Percentiles rank a stretch among this genome's conserved stretches.
Evolutionary conservation across 2,113 vertebrate genomes (phyloP).

Genomic region (Microtus ochrogaster): DNA sequence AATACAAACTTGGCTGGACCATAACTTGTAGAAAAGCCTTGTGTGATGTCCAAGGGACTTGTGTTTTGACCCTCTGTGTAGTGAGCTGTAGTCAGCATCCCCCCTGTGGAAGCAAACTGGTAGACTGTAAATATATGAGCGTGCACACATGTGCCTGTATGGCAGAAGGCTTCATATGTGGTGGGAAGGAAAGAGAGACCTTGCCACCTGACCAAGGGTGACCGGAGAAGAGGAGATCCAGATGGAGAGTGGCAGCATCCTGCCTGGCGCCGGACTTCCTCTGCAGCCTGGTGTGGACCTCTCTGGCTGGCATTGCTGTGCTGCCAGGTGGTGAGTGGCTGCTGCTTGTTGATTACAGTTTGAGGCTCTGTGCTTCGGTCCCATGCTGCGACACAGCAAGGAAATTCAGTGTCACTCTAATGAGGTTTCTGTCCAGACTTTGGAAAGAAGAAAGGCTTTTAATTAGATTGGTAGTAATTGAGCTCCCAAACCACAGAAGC

Average conservation of each 20-base stretch:
- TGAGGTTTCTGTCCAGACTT: conserved; percentile 61
- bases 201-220: background rate
- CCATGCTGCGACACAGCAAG: conserved; percentile 36
- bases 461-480: conserved; percentile 75
- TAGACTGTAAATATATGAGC: background rate
- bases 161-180: background rate
- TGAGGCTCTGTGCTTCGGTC: background rate
- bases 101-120: background rate
- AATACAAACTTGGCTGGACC: background rate
- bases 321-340: background rate
- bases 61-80: background rate
- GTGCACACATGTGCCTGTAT: too few species aligned
- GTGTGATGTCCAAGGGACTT: background rate
- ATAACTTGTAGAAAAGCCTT: background rate
- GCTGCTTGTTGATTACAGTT: conserved; percentile 73
- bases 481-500: conserved; percentile 71
- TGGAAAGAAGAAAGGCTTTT: conserved; percentile 76
- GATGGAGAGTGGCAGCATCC: background rate
- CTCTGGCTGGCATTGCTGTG: background rate
- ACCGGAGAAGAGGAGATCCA: background rate
- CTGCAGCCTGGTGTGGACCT: background rate
- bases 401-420: conserved; percentile 66
- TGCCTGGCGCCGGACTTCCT: background rate
- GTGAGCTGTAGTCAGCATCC: background rate
- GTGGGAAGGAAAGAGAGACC: background rate